phyloP scores from a whole-genome alignment of 2,113 vertebrate genomes.

The Ovibos moschatus region DNA sequence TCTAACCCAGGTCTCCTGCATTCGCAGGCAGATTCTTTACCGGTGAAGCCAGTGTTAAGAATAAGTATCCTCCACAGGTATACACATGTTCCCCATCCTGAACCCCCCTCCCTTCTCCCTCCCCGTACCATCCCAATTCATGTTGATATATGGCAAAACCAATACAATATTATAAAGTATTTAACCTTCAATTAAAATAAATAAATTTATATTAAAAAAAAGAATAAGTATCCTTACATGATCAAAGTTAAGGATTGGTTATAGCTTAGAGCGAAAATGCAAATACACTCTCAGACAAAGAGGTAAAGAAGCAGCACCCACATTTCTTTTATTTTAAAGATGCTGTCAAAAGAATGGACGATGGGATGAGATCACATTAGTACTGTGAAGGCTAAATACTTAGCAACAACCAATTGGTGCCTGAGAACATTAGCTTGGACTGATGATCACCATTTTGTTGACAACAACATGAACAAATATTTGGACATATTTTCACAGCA shows the following conservation, averaged over 20 bases:
- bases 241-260: neutral
- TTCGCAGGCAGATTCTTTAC: neutral
- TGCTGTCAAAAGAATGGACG: neutral
- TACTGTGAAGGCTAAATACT: neutral
- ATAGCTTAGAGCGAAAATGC: neutral
- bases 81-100: too few species aligned
- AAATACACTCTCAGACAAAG: neutral
- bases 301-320: neutral
- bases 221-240: neutral
- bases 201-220: neutral
- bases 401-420: neutral
- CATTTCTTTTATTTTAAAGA: neutral
- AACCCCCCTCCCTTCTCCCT: too few species aligned
- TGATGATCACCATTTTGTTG: slow-evolving; percentile 32
- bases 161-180: too few species aligned
- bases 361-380: neutral
- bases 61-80: neutral
- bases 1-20: neutral
- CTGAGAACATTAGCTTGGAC: neutral
- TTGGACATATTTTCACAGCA: slow-evolving; percentile 66
- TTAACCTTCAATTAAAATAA: too few species aligned
- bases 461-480: slow-evolving; percentile 61
- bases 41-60: neutral
- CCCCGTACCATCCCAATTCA: too few species aligned
- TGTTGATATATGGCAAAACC: too few species aligned